phyloP scores from a whole-genome alignment of 1,140 invertebrate species.

The Cryptotermes secundus region DNA sequence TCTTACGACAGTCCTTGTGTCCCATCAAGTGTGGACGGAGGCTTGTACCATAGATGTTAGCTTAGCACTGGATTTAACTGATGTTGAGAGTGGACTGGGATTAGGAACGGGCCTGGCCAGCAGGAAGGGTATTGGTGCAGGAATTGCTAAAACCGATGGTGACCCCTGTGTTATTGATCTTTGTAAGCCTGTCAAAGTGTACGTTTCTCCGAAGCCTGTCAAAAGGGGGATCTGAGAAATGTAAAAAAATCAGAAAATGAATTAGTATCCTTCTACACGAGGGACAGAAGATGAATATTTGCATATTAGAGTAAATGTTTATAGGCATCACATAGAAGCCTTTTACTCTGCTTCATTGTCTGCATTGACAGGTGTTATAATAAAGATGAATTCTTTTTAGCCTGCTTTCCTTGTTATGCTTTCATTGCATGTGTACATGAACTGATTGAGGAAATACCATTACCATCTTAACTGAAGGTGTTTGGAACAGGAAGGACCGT shows the following conservation, averaged over 20 bases:
- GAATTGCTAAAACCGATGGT: slow-evolving; percentile 57
- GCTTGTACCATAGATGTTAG: slow-evolving; percentile 85
- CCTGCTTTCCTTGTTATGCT: too few relatives aligned
- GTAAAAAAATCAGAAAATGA: background rate
- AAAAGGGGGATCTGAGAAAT: slow-evolving; percentile 66
- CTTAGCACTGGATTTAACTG: slow-evolving; percentile 75
- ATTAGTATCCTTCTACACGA: background rate
- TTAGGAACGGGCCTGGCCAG: background rate
- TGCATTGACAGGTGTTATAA: too few relatives aligned
- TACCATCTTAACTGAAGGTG: too few relatives aligned
- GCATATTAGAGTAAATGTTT: too few relatives aligned
- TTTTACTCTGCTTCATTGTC: too few relatives aligned
- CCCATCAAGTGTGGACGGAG: slow-evolving; percentile 88
- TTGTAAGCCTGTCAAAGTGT: slow-evolving; percentile 86
- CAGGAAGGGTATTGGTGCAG: slow-evolving; percentile 46
- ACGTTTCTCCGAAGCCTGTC: slow-evolving; percentile 83
- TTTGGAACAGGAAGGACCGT: too few relatives aligned
- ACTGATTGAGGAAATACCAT: too few relatives aligned
- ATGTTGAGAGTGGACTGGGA: slow-evolving; percentile 53
- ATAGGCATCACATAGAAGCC: too few relatives aligned
- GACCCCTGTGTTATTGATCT: slow-evolving; percentile 74
- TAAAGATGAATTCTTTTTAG: too few relatives aligned
- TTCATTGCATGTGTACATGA: too few relatives aligned
- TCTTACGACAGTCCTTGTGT: slow-evolving; percentile 81
- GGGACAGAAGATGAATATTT: too few relatives aligned